Base-by-base conservation (phyloP, 92 coral and sea anemone species). In the Porites rus region DNA sequence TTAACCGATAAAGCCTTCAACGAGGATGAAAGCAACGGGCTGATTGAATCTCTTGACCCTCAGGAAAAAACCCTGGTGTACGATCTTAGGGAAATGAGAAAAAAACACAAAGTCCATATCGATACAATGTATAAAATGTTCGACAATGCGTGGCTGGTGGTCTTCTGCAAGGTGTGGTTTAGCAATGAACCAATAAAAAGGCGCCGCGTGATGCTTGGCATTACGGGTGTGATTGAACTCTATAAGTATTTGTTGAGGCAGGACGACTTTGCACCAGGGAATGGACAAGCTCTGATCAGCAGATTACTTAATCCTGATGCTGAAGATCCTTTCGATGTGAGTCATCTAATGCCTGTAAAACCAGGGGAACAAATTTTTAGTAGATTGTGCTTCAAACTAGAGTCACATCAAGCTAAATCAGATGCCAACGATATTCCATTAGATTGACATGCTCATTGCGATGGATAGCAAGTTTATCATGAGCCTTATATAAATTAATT, bases 251-350 rank as follows among this genome's bases (percentile, higher is more conserved):
- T 24, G 31, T 78, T 25, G 31, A 24, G 28, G 4, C 83, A 78
- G 46, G 62, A 51, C 7, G 69, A 17, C 70, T 50, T 78, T 9
- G 28, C 8, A 24, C 20, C 56, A 4, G 83, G 74, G 7, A 78
- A 78, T 22, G 83, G 61, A 24, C 72, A 78, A 17, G 75, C 50
- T 46, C 17, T 19, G 5, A 46, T 20, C 11, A 10, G 53, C 20
- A 70, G 75, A n/a, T 19, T 70, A 14, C 21, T 70, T 70, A 13
- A 70, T 70, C 75, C 75, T 25, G 24, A 4, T 20, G 75, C 2
- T 70, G 51, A 46, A 25, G 22, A 62, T 62, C 66, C 66, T 62
- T 70, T 70, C 53, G 75, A 70, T n/a, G 16, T 70, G 19, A 70
- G 2, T 43, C 75, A 70, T 16, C 0, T 70, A 46, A 70, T 70